Evolutionary conservation across 2,888 invertebrate species (phyloP).

Genomic region (Mimas tiliae): DNA sequence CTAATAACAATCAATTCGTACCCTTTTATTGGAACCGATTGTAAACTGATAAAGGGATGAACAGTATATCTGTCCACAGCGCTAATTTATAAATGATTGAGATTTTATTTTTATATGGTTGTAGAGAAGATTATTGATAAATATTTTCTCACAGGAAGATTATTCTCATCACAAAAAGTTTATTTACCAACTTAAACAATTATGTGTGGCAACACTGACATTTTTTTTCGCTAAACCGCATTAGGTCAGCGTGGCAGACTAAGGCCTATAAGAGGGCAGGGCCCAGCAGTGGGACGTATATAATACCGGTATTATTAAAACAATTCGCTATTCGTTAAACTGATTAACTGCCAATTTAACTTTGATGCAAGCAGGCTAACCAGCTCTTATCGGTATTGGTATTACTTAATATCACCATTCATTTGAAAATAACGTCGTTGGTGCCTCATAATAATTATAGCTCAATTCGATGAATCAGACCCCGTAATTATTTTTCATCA

Average conservation of each 20-base stretch:
- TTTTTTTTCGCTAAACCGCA: too few species aligned
- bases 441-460: not conserved
- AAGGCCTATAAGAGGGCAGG: too few species aligned
- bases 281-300: too few species aligned
- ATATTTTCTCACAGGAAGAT: slow-evolving; percentile 24
- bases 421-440: not conserved
- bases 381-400: not conserved
- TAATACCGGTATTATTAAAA: too few species aligned
- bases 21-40: slow-evolving; percentile 81
- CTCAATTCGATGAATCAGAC: slow-evolving; percentile 31
- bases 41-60: slow-evolving; percentile 81
- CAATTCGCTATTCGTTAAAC: not conserved
- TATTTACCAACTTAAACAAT: not conserved
- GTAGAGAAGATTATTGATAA: slow-evolving; percentile 41
- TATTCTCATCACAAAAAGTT: not conserved
- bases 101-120: slow-evolving; percentile 75
- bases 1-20: slow-evolving; percentile 71
- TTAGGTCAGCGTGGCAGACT: too few species aligned
- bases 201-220: too few species aligned
- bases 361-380: not conserved
- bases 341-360: not conserved
- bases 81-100: slow-evolving; percentile 84
- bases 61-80: slow-evolving; percentile 77
- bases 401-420: slow-evolving; percentile 1
- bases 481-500: slow-evolving; percentile 54